Evolutionary conservation across 2,888 invertebrate species (phyloP).

Genomic region (Heliconius aoede): DNA sequence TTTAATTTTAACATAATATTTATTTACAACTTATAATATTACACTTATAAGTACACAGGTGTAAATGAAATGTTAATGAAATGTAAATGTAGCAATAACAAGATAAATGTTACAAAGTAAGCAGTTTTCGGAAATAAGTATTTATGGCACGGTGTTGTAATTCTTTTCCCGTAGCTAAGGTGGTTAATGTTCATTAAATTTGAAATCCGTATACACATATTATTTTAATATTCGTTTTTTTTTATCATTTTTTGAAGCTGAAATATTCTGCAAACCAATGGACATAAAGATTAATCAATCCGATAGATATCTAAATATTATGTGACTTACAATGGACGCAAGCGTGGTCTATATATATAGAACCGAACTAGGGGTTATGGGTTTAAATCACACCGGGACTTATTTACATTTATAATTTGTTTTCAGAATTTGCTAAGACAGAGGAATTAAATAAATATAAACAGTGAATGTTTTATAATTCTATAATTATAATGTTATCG

Average conservation of each 20-base stretch:
- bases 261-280: background rate
- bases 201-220: background rate
- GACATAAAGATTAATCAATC: slow-evolving; percentile 1
- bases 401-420: too few relatives aligned
- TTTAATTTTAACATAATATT: slow-evolving; percentile 43
- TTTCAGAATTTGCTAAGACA: background rate
- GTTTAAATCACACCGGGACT: too few relatives aligned
- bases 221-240: background rate
- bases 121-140: background rate
- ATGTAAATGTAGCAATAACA: slow-evolving; percentile 5
- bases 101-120: background rate
- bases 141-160: slow-evolving; percentile 7
- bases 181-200: background rate
- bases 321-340: too few relatives aligned
- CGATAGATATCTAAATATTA: background rate
- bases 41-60: slow-evolving; percentile 42
- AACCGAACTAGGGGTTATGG: too few relatives aligned
- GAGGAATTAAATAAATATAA: too few relatives aligned
- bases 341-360: too few relatives aligned
- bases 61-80: slow-evolving; percentile 45
- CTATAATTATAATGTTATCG: background rate
- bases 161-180: background rate
- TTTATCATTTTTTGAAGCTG: background rate
- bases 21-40: slow-evolving; percentile 58
- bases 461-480: background rate